These are phyloP conservation scores for Mobula birostris DNA, from an alignment of 2,113 vertebrate genomes.

Conservation along the genomic window DNA sequence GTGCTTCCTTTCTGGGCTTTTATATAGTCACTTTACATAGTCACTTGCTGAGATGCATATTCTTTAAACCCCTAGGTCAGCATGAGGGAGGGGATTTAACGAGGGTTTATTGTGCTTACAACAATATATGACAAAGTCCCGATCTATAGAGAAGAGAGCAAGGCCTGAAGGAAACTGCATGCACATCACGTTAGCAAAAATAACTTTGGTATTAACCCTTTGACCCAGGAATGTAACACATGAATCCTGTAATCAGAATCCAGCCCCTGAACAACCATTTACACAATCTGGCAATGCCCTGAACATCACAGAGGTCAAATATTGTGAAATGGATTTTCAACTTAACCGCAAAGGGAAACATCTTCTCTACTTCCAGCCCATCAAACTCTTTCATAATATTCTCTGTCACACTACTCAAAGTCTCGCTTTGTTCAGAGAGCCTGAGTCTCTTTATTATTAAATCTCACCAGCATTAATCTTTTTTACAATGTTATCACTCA, in stretches of 20 bases:
- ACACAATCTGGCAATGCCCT: not conserved
- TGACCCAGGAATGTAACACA: not conserved
- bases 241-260: not conserved
- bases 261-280: not conserved
- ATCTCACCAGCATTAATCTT: too few species aligned
- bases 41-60: slow-evolving; percentile 11
- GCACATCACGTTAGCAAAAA: slow-evolving; percentile 26
- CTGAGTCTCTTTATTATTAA: too few species aligned
- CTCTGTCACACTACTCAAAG: too few species aligned
- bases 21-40: not conserved
- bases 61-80: slow-evolving; percentile 26
- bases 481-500: too few species aligned
- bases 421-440: too few species aligned
- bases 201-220: not conserved
- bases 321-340: not conserved
- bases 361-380: too few species aligned
- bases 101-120: not conserved
- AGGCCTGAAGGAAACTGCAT: slow-evolving; percentile 1
- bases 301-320: not conserved
- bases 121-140: not conserved
- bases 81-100: slow-evolving; percentile 16
- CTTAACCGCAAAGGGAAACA: not conserved
- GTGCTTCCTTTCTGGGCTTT: slow-evolving; percentile 9
- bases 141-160: slow-evolving; percentile 21
- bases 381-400: too few species aligned